Base-by-base conservation (phyloP, 1,140 invertebrate genomes). In the Drosophila elegans region DNA sequence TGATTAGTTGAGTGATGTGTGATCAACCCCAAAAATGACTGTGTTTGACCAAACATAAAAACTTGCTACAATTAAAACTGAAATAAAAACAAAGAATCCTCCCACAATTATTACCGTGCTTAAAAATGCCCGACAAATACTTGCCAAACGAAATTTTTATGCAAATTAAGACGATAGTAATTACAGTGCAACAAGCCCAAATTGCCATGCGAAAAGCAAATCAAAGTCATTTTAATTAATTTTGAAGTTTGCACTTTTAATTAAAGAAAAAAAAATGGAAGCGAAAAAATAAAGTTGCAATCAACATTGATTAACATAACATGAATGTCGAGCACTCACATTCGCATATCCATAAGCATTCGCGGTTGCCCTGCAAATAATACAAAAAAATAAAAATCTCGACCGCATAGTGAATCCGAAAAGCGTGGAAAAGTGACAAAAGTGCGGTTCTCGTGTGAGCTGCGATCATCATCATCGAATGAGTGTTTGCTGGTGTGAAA, bases 381-480 rank as follows among this genome's bases (percentile, higher is more conserved):
- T n/a, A 57, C 54, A 75, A 54, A 57, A 57, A 75, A 54, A 54
- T 71, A 71, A 39, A 60, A 60, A 59, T 56, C 74, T 42, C 82
- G 64, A 85, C 74, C 74, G 52, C 54, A 82, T 71, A 74, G 68
- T 72, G 61, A 59, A 63, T 77, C 61, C 29, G 25, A 52, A 79
- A 76, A 88, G 63, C 84, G 84, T 89, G 84, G 85, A 90, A 89
- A 89, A 89, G 69, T 79, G 55, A 63, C 80, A 74, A 84, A 72
- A 78, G 84, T 80, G 77, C 73, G 74, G 67, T 89, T 89, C 84
- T 89, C 84, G 84, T 84, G 84, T 89, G 85, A 89, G 81, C 67
- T 81, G 27, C 29, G 60, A 66, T 62, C 54, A 85, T 61, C 67
- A 68, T 45, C 46, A 46, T 55, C 49, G 45, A 60, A 51, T 51